These are phyloP conservation scores for Pseudorectes ferrugineus DNA, from an alignment of 2,113 vertebrate species.

Conservation along the genomic window DNA sequence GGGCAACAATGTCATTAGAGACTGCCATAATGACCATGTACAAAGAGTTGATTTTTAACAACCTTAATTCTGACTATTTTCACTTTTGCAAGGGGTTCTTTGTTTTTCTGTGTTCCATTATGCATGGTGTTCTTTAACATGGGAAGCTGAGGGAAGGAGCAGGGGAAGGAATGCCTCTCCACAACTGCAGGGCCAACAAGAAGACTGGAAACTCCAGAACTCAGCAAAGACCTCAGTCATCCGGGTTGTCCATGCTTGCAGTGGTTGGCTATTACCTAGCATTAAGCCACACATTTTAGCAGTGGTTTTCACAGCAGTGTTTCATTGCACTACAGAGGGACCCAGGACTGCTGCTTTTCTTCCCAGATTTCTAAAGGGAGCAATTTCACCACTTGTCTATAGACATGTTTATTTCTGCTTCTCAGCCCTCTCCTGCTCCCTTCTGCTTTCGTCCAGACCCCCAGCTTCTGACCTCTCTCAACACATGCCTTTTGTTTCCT, in stretches of 20 bases:
- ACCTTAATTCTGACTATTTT: neutral
- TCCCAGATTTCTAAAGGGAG: neutral
- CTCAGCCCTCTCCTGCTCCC: neutral
- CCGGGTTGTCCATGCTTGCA: rapidly evolving
- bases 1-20: neutral
- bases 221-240: neutral
- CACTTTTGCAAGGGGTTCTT: neutral
- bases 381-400: neutral
- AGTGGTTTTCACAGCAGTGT: neutral
- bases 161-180: neutral
- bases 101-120: neutral
- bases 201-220: neutral
- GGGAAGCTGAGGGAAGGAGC: neutral
- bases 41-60: neutral
- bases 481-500: neutral
- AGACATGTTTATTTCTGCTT: neutral
- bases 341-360: neutral
- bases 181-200: neutral
- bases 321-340: neutral
- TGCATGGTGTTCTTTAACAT: neutral
- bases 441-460: neutral
- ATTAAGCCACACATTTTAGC: neutral
- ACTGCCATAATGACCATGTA: neutral
- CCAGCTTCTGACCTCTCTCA: neutral
- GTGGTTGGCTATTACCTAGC: neutral